A percentile compares a stretch with the other conserved stretches of the same genome.
phyloP scores from a whole-genome alignment of 2,888 invertebrate species.

The Zeuzera pyrina region DNA sequence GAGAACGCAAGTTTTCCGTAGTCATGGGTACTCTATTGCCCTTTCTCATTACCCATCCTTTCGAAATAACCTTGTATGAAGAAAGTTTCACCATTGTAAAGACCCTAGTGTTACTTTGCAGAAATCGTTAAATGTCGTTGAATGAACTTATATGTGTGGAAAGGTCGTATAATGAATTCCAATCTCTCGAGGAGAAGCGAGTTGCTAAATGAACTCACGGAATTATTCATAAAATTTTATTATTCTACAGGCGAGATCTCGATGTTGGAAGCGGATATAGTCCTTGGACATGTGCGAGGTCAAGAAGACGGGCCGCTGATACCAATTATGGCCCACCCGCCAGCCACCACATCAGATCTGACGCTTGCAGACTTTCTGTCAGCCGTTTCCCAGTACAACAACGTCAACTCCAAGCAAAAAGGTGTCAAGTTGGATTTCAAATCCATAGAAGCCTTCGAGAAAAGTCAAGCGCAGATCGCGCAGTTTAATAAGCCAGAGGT shows the following conservation, averaged over 20 bases:
- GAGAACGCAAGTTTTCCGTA: too few species aligned
- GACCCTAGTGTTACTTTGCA: too few species aligned
- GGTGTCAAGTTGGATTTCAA: constrained; percentile 94
- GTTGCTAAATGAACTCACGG: too few species aligned
- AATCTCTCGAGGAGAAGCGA: too few species aligned
- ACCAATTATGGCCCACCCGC: constrained; percentile 93
- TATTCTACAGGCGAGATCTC: constrained; percentile 74
- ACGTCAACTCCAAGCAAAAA: constrained; percentile 65
- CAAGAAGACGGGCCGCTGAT: constrained; percentile 56
- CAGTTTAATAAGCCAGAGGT: constrained; percentile 52
- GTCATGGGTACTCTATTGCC: too few species aligned
- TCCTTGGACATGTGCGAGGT: constrained; percentile 75
- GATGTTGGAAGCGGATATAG: constrained; percentile 92
- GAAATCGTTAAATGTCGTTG: too few species aligned
- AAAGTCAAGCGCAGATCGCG: constrained; percentile 61
- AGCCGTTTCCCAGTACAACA: constrained; percentile 67
- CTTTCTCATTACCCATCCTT: too few species aligned
- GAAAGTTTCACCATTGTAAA: too few species aligned
- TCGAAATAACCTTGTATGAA: too few species aligned
- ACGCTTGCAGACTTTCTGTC: constrained; percentile 81
- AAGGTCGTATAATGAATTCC: too few species aligned
- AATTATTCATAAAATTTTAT: too few species aligned
- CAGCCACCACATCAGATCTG: constrained; percentile 79
- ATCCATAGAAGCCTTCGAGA: constrained; percentile 79
- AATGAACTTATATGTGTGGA: too few species aligned